Evolutionary conservation across 1,140 invertebrate genomes (phyloP), one percentile per base, ranked within the genome.

Genomic region (Listronotus bonariensis): DNA sequence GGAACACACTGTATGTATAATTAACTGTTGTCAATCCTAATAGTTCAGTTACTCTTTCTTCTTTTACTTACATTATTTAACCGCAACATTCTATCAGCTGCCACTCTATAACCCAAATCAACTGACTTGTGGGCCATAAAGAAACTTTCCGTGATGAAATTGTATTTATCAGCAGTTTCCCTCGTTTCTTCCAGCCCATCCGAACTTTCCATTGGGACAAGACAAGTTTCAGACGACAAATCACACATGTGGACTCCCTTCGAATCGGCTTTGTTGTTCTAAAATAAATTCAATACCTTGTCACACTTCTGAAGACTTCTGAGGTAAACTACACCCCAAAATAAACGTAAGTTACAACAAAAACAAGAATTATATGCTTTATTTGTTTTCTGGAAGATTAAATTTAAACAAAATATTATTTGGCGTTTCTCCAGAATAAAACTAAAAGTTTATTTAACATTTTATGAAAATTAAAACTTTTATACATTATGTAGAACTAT

Each of bases 131-230:
- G 95, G 4, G 92, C 89, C 80, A 96, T 83, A 77, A 89, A 96
- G 79, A 97, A 97, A 73, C 91, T 91, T 76, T 96, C 92, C 0
- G 92, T 95, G 2, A 94, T 87, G 79, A 97, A 97, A 75, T 88
- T 92, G 72, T 87, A 92, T 11, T 80, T 81, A 0, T 86, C 82
- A 6, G 87, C 83, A 0, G 77, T 69, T 32, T 76, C 74, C 48
- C 69, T 26, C 6, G 82, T 81, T 49, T 85, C 82, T 34, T 82
- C 81, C 65, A 88, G 85, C 12, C 82, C 76, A 45, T 85, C 82
- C 18, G 81, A 81, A 65, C 87, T 85, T 34, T 82, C 81, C 6
- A 80, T 74, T 34, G 92, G 89, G 67, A 95, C 79, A 26, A 96
- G 80, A 76, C 89, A 92, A 0, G 92, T 96, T 76, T 93, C 91